Conservation (phyloP, 2,113 vertebrate genomes). For the Cepphus grylle region DNA sequence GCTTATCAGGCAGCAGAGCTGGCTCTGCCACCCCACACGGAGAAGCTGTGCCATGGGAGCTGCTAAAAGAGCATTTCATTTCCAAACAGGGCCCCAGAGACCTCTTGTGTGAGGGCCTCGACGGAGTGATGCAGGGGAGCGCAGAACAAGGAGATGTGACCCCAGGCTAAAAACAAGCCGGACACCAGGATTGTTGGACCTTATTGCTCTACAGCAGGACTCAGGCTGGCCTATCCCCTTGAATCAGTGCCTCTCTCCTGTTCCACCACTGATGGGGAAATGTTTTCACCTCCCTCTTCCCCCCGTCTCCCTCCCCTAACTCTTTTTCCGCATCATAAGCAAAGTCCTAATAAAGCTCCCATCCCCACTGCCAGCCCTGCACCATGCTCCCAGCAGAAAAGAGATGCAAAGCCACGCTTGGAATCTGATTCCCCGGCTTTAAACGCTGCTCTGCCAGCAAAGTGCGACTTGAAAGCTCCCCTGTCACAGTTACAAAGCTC, state of each 20-base stretch:
- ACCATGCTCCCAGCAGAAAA: slow-evolving; percentile 62
- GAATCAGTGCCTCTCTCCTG: background rate
- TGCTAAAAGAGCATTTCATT: slow-evolving; percentile 63
- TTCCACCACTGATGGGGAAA: background rate
- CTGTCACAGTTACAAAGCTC: slow-evolving; percentile 87
- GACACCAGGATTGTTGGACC: background rate
- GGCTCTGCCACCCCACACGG: background rate
- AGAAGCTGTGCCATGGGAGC: slow-evolving; percentile 17
- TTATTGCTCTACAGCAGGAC: background rate
- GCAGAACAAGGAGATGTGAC: background rate
- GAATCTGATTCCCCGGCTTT: slow-evolving; percentile 82
- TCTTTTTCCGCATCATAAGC: slow-evolving; percentile 70
- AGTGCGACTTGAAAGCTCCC: slow-evolving; percentile 84
- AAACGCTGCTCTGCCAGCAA: slow-evolving; percentile 77
- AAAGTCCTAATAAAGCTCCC: slow-evolving; percentile 67
- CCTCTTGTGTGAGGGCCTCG: slow-evolving; percentile 10
- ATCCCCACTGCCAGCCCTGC: slow-evolving; percentile 42
- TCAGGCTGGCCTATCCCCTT: background rate
- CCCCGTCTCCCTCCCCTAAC: background rate
- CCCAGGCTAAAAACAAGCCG: slow-evolving; percentile 20
- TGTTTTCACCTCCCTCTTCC: background rate
- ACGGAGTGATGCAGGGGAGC: background rate
- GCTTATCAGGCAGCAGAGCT: background rate
- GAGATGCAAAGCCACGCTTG: slow-evolving; percentile 70
- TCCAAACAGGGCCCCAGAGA: slow-evolving; percentile 41